A percentile compares a stretch with the other conserved stretches of the same genome.
Conservation (phyloP, 1,140 invertebrate genomes). For the Oryctes rhinoceros region DNA sequence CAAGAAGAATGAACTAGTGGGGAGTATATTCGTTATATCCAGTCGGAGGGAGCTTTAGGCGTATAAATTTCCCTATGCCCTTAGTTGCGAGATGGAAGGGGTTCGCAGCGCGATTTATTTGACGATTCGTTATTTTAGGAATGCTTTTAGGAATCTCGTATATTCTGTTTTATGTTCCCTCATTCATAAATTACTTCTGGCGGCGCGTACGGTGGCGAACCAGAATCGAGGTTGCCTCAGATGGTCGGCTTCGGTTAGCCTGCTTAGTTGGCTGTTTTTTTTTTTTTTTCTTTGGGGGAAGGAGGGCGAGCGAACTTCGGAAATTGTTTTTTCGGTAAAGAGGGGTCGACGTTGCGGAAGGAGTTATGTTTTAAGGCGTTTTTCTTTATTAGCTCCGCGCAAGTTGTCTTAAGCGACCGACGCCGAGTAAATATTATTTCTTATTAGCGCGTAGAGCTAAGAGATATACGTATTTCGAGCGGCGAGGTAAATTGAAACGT, state of each 20-base stretch:
- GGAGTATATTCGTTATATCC: neutral
- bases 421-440: constrained; percentile 8
- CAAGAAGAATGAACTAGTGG: neutral
- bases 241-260: neutral
- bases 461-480: neutral
- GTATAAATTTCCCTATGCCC: constrained; percentile 15
- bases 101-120: neutral
- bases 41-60: neutral
- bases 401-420: neutral
- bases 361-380: constrained; percentile 25
- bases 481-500: neutral
- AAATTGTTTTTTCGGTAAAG: constrained; percentile 33
- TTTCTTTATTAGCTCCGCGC: constrained; percentile 31
- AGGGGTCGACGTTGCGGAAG: constrained; percentile 5
- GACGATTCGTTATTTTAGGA: constrained; percentile 37
- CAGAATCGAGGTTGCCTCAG: neutral
- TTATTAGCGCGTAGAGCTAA: constrained; percentile 2
- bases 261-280: constrained; percentile 2
- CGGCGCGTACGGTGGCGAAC: neutral
- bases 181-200: constrained; percentile 26
- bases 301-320: neutral
- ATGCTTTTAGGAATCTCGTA: constrained; percentile 37
- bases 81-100: neutral
- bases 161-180: constrained; percentile 36
- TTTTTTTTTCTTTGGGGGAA: too few species aligned